Evolutionary conservation across 92 coral and sea anemone species (phyloP), one percentile per base, ranked within the genome.

Genomic region (Parazoanthus atlanticus): DNA sequence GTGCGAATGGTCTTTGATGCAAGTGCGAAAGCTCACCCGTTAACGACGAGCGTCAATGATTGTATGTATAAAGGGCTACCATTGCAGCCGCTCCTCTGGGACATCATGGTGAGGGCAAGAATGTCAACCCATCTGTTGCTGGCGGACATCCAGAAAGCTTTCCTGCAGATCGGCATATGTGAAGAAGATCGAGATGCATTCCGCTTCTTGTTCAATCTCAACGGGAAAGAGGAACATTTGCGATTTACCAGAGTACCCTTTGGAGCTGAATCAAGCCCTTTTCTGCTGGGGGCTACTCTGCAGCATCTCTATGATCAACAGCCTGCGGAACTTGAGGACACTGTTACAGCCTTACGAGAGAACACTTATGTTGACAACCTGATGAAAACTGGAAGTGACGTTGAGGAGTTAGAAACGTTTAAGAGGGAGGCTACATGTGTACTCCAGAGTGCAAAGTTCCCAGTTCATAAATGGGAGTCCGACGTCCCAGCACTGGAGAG

Each of bases 101-200:
- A 85, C 85, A 74, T 91, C 9, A 32, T 91, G 86, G 46, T 88
- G 5, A 88, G 91, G 69, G 78, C 90, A 41, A 25, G 92, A 21
- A 89, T 92, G 92, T 61, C 90, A 12, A 38, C 86, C 6, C 86
- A 89, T 31, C 86, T 89, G 36, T 77, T 86, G 4, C 88, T 76
- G 3, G 92, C 84, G 16, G 90, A 89, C 81, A 90, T 92, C 13
- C 75, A 89, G 77, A 85, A 88, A 81, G 85, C 92, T 1, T 91
- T 89, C 52, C 91, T 91, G 21, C 94, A 92, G 58, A 80, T 85
- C 5, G 86, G 92, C 29, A 56, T 92, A 13, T 36, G 77, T 13
- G 86, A 80, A 25, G 86, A 89, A 28, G 86, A 75, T 61, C 69
- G 78, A 34, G 38, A 34, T 34, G 38, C 38, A 34, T 34, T 34